Evolutionary conservation across 2,113 vertebrate genomes (phyloP), one percentile per base, ranked within the genome.

Genomic region (Garra rufa): DNA sequence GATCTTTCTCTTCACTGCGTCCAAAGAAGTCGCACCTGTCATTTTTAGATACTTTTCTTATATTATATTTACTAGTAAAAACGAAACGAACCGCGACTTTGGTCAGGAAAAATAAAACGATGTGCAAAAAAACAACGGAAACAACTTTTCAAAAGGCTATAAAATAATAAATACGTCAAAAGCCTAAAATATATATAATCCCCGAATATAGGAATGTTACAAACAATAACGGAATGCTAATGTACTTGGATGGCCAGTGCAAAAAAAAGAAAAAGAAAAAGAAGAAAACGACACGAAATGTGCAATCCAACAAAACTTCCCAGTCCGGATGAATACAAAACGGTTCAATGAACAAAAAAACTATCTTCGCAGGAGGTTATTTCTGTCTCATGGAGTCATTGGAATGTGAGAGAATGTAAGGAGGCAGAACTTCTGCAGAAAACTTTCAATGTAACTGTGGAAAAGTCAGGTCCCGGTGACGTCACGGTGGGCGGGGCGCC

Each of bases 1-100:
- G 93, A 99, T 98, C 95, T 99, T 99, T 92, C 97, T 96, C 92
- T 98, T 98, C 87, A 98, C 98, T 34, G 97, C 96, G 87, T 98
- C 97, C 95, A 99, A 91, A 89, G 97, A 99, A 93, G 95, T 98
- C 88, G 95, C 88, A 91, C 96, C 93, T 91, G 97, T 96, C 97
- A 98, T 98, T 74, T 34, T 48, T 91, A 21, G 9, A 14, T 65
- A 17, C 26, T 76, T 70, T 70, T 69, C 71, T 48, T 57, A 41
- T 52, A 44, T 52, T 50, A 75, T 63, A 28, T 74, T n/a, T 43
- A 74, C 38, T 26, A 79, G 13, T 11, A 59, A 50, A 79, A 63
- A 87, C 24, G 85, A 89, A 84, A 89, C 84, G 44, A 55, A 9
- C 17, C 46, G 63, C 46, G 28, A 26, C 48, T 52, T 82, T 30